phyloP scores from a whole-genome alignment of 2,113 vertebrate species.

The Channa argus region DNA sequence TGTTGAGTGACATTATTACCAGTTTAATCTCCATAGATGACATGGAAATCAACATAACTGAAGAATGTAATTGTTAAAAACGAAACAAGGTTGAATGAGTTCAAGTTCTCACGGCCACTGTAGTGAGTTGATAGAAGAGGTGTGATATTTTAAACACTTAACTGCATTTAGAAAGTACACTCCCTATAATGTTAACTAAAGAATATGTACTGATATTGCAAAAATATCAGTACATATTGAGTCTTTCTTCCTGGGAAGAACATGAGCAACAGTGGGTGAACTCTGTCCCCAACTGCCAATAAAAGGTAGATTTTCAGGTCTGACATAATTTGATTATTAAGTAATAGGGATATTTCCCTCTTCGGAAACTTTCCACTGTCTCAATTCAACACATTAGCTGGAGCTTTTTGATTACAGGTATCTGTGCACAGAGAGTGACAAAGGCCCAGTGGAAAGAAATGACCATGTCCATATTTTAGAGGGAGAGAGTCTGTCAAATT shows the following conservation, averaged over 20 bases:
- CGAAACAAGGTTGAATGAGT: too few relatives aligned
- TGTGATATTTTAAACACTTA: too few relatives aligned
- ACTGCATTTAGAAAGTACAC: too few relatives aligned
- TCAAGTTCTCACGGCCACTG: background rate
- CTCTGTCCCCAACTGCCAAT: background rate
- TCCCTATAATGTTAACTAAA: too few relatives aligned
- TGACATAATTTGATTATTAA: background rate
- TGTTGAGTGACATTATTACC: too few relatives aligned
- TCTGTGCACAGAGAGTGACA: background rate
- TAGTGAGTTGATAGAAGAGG: background rate
- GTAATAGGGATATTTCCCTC: background rate
- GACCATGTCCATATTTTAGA: background rate
- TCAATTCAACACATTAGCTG: conserved; percentile 1
- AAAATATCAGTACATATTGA: background rate
- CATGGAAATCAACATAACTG: background rate
- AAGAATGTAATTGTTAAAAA: too few relatives aligned
- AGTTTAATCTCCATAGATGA: background rate
- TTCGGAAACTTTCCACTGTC: background rate
- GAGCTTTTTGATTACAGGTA: background rate
- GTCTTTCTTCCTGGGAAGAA: background rate
- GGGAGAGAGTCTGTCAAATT: too few relatives aligned
- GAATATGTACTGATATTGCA: too few relatives aligned
- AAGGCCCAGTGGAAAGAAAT: conserved; percentile 1
- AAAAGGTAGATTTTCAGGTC: conserved; percentile 20
- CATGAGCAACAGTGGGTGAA: background rate